Base-by-base conservation (phyloP, 92 coral and sea anemone genomes). In the Metridium senile region DNA sequence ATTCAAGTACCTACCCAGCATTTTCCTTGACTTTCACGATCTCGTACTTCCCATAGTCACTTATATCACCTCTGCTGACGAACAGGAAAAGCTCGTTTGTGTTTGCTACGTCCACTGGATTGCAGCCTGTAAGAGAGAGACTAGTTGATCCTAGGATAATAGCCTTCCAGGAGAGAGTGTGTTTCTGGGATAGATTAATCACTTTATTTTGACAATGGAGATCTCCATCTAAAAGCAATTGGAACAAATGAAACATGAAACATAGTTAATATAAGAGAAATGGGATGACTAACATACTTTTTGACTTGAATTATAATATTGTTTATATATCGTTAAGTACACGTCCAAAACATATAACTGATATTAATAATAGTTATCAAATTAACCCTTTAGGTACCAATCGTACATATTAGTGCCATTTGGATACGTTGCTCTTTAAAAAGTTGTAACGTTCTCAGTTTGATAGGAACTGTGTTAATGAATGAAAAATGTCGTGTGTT, bases 11-110 rank as follows among this genome's bases (percentile, higher is more conserved):
- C 13, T 39, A 39, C 49, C 49, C 49, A 4, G 49, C 13, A 4
- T 45, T 28, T 9, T 70, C 35, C 27, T 64, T n/a, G 23, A 81
- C 79, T 23, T 33, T 75, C 74, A 75, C 72, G 33, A 81, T 70
- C 57, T 81, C 90, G 80, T 86, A 81, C 66, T 86, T 75, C 1
- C 90, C 90, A 56, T 81, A 81, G 71, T 81, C 76, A 32, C 10
- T 33, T 25, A 75, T 9, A 33, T 7, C 58, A 32, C 82, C 71
- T 57, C 79, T 73, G 49, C 83, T 70, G 25, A 81, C 83, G 26
- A 86, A 64, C 66, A 86, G 35, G 2, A 86, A 30, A 6, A 86
- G 34, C 27, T 86, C 82, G 30, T 30, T 29, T 20, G 69, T 67
- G 20, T 27, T 6, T 33, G 11, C 51, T 27, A 86, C 31, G 25